Conservation (phyloP, 2,888 invertebrate genomes). For the Dioctria rufipes region DNA sequence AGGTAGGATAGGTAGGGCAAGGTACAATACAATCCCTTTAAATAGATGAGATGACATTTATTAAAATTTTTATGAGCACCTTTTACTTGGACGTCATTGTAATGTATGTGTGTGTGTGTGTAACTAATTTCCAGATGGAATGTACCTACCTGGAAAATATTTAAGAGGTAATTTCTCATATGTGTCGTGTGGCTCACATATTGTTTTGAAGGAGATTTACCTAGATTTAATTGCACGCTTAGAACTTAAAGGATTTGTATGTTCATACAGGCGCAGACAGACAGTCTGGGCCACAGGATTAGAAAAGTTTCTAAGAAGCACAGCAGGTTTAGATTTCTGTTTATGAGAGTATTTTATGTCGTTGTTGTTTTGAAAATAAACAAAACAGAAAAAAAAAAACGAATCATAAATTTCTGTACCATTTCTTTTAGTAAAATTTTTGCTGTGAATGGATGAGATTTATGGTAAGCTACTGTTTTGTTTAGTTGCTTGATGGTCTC, state of each 20-base stretch:
- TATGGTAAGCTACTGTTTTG: not conserved
- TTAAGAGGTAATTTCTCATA: too few species aligned
- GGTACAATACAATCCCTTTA: not conserved
- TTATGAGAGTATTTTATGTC: not conserved
- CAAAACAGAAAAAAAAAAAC: not conserved
- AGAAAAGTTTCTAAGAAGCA: not conserved
- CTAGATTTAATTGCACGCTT: not conserved
- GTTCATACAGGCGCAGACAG: not conserved
- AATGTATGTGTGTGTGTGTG: not conserved
- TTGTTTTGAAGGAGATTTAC: not conserved
- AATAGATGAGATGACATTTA: constrained; percentile 15
- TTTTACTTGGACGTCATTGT: not conserved
- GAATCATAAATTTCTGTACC: not conserved
- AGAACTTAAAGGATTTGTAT: not conserved
- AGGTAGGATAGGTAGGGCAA: too few species aligned
- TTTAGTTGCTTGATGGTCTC: too few species aligned
- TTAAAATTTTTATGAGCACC: constrained; percentile 14
- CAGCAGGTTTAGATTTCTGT: not conserved
- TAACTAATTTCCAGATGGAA: constrained; percentile 6
- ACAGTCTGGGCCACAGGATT: not conserved
- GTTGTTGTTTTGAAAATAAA: not conserved
- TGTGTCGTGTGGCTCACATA: constrained; percentile 2
- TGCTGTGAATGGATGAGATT: not conserved
- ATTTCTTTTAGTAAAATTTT: not conserved
- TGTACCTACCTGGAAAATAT: not conserved